Base-by-base conservation (phyloP, 2,888 invertebrate species). In the Ferdinandea cuprea region DNA sequence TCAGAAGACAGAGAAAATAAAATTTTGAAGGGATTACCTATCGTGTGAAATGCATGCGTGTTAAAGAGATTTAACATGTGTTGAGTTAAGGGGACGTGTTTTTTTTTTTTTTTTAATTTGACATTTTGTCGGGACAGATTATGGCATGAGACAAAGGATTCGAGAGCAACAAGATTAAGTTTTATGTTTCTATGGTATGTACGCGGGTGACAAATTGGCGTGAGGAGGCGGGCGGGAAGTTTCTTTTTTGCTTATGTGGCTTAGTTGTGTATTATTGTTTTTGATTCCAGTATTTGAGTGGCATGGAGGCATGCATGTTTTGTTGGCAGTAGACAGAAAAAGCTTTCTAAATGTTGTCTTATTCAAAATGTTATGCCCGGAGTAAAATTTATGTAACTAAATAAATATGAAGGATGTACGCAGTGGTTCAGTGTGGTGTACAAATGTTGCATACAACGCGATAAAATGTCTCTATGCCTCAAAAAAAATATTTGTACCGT, bases 21-120 rank as follows among this genome's bases (percentile, higher is more conserved):
- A 69, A 48, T 19, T 42, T 40, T 13, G 59, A 68, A 61, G 28
- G 78, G 79, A 40, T 56, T 73, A 71, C 48, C 35, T 44, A 15
- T 42, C 42, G 40, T 35, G 59, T 21, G 37, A 15, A 40, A 32
- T 21, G 44, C 44, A n/a, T 54, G 19, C 28, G 46, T 44, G 40
- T 44, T 9, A 17, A 44, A 44, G 28, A 11, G 48, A 48, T 44
- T 44, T 30, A 8, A 19, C 19, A 69, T 25, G 5, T 42, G 19
- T 13, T 30, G 40, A 21, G 3, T 59, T 35, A 37, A 37, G 30
- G n/a, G 50, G 35, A 17, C 8, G n/a, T 50, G 15, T 35, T 25
- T 56, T 50, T 50, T 40, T 35, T 25, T 56, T 50, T 50, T 40
- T 50, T 35, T 59, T 25, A 5, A 8, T 7, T 28, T 54, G n/a